phyloP scores from a whole-genome alignment of 1,140 invertebrate species.

The Homarus americanus region DNA sequence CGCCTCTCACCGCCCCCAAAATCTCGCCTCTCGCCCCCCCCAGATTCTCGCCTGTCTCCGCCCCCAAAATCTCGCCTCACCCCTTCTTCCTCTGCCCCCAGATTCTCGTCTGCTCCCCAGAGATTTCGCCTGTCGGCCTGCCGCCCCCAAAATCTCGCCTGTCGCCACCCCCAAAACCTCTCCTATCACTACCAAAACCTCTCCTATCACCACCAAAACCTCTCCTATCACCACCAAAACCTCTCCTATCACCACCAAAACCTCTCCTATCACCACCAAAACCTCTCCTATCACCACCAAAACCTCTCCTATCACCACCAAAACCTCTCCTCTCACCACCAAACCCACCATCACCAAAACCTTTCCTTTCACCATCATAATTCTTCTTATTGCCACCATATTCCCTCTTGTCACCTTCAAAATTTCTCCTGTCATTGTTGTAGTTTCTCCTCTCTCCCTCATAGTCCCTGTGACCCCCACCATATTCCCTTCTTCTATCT shows the following conservation, averaged over 20 bases:
- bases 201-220: conserved; percentile 1
- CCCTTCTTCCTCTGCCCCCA: too few species aligned
- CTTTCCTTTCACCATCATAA: background rate
- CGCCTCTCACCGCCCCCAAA: background rate
- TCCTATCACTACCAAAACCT: conserved; percentile 2
- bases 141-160: background rate
- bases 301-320: background rate
- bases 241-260: too few species aligned
- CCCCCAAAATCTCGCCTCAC: background rate
- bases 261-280: conserved; percentile 16
- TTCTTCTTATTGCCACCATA: background rate
- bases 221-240: background rate
- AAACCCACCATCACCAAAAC: conserved; percentile 6
- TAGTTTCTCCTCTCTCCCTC: background rate
- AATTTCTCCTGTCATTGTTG: background rate
- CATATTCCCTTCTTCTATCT: background rate
- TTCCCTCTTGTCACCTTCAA: conserved; percentile 10
- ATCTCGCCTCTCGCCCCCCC: background rate
- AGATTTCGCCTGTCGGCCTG: too few species aligned
- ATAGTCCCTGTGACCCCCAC: background rate
- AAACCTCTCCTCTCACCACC: conserved; percentile 2
- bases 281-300: conserved; percentile 17
- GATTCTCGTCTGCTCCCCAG: too few species aligned
- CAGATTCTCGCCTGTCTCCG: background rate
- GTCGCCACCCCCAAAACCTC: background rate